Percentiles rank a stretch among this genome's conserved stretches.
Evolutionary conservation across 2,888 invertebrate species (phyloP).

Genomic region (Archips crataeganus): DNA sequence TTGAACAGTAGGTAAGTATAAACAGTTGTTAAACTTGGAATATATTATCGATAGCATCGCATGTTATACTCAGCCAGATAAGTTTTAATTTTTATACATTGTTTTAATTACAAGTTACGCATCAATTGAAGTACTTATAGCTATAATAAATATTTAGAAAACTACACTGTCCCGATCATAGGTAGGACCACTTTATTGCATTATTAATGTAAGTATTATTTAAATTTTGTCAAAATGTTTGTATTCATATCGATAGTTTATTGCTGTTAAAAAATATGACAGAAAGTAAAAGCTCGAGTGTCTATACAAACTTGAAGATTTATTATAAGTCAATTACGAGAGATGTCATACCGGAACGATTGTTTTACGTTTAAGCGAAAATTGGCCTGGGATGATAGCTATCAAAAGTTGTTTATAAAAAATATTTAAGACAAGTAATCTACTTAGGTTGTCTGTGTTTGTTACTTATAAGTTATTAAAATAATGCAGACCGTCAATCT

Average conservation of each 20-base stretch:
- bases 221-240: not conserved
- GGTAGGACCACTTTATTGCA: not conserved
- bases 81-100: not conserved
- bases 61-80: not conserved
- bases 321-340: not conserved
- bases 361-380: not conserved
- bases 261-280: not conserved
- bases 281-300: not conserved
- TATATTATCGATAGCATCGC: not conserved
- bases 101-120: not conserved
- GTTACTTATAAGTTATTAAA: not conserved
- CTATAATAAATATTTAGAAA: not conserved
- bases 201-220: not conserved
- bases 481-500: not conserved
- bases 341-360: not conserved
- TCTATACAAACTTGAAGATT: not conserved
- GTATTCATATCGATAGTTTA: conserved; percentile 1
- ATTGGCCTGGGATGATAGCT: not conserved
- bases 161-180: not conserved
- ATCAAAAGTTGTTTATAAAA: not conserved
- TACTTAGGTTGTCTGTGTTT: not conserved
- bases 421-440: not conserved
- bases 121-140: not conserved
- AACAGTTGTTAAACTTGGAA: not conserved
- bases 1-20: not conserved